Conservation (phyloP, 2,113 vertebrate genomes). For the Phalacrocorax carbo region DNA sequence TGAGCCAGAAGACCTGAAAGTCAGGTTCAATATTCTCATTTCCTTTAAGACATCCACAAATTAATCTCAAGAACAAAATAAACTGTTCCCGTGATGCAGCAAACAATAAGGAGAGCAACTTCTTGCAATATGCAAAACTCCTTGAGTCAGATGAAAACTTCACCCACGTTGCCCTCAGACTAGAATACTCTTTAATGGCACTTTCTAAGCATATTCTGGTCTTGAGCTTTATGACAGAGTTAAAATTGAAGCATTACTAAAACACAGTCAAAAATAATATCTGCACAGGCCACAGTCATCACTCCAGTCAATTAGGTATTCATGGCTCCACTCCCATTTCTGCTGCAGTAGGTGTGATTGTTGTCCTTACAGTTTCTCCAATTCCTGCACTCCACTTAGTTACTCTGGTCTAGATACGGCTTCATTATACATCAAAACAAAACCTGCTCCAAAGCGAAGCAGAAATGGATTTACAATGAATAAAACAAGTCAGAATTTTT, state of each 20-base stretch:
- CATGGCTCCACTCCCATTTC: neutral
- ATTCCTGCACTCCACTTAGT: neutral
- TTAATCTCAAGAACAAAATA: neutral
- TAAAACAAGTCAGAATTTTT: neutral
- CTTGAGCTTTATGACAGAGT: neutral
- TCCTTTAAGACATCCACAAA: neutral
- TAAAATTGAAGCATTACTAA: neutral
- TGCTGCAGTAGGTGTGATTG: neutral
- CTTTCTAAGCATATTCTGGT: neutral
- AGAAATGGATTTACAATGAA: neutral
- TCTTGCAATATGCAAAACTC: neutral
- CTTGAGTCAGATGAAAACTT: neutral
- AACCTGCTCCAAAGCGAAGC: neutral
- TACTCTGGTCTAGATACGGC: neutral
- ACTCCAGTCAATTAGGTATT: neutral
- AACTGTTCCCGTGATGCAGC: neutral
- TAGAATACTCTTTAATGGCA: neutral
- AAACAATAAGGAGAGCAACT: neutral
- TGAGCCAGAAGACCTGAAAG: accelerated
- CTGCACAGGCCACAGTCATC: neutral
- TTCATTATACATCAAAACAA: neutral
- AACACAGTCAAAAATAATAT: neutral
- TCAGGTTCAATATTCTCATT: neutral
- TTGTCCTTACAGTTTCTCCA: neutral
- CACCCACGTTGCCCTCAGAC: neutral